Base-by-base conservation (phyloP, 2,113 vertebrate species). In the Melanocharis versteri region DNA sequence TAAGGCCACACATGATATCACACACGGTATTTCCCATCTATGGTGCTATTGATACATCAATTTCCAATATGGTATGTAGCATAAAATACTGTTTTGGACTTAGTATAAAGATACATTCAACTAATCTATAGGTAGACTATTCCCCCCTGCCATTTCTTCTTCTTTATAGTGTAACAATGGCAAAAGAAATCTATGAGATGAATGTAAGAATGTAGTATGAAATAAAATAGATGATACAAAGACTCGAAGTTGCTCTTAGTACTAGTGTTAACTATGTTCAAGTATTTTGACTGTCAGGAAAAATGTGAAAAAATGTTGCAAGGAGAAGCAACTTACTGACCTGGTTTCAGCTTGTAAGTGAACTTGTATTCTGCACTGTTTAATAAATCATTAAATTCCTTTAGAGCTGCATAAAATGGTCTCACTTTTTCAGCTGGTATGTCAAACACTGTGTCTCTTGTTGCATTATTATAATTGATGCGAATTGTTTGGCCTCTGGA, bases 391-490 rank as follows among this genome's bases (percentile, higher is more conserved):
- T 98, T 96, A 21, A 98, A 99, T 81, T 98, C 98, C 95, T 97
- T 99, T 60, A 99, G 96, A 9, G 99, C 98, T 77, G 98, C 93
- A 96, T 99, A 99, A 97, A 99, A 99, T 1, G 98, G 98, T 93
- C 98, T 99, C 18, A 99, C 99, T 94, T 98, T 98, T 64, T 99
- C 98, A 35, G 98, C 40, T 18, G 99, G 98, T 16, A 99, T 68
- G 94, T 99, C 98, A 95, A 99, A 98, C 88, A 99, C 97, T 0
- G 99, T 98, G 72, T 99, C 99, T 96, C 99, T 97, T 30, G 99
- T 99, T 89, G 99, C 98, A 35, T 99, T 99, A 94, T 99, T 99
- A 80, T 97, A 99, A 96, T 99, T 99, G 92, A 99, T 99, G 72
- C 98, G 98, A 75, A 88, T 68, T 23, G 98, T 97, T 53, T 96